Percentiles rank a stretch among this genome's conserved stretches.
phyloP scores from a whole-genome alignment of 2,113 vertebrate genomes.

The Cricetomys ansorgei region DNA sequence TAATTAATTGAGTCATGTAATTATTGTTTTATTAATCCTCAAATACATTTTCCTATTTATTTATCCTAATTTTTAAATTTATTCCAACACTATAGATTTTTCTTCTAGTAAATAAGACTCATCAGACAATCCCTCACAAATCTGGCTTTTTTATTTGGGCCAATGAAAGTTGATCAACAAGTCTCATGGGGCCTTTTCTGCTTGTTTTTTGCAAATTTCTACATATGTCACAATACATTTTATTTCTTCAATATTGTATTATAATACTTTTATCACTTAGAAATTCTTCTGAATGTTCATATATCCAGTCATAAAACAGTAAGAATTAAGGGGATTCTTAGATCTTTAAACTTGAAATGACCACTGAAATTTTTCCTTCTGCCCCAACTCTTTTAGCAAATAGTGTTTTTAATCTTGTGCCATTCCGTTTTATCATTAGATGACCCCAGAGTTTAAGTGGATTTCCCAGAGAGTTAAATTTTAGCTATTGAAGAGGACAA shows the following conservation, averaged over 20 bases:
- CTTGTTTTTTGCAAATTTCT: background rate
- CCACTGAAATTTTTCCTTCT: background rate
- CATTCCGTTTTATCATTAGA: background rate
- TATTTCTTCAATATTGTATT: background rate
- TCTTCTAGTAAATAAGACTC: background rate
- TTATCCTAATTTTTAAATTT: too few species aligned
- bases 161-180: background rate
- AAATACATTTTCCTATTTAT: background rate
- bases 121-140: background rate
- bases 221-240: background rate
- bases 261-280: conserved; percentile 24
- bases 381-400: background rate
- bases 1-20: conserved; percentile 7
- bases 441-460: background rate
- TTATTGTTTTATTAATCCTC: conserved; percentile 6
- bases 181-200: background rate
- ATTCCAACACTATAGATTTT: conserved; percentile 31
- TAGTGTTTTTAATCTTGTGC: background rate
- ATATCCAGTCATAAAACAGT: conserved; percentile 6
- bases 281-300: background rate
- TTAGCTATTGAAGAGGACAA: background rate
- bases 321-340: background rate
- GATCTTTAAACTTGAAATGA: background rate
- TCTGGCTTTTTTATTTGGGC: conserved; percentile 4
- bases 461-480: background rate